These are phyloP conservation scores for Aurelia sp. DNA, from an alignment of 30 jellyfish, hydroid and myxozoan species.

Conservation along the genomic window DNA sequence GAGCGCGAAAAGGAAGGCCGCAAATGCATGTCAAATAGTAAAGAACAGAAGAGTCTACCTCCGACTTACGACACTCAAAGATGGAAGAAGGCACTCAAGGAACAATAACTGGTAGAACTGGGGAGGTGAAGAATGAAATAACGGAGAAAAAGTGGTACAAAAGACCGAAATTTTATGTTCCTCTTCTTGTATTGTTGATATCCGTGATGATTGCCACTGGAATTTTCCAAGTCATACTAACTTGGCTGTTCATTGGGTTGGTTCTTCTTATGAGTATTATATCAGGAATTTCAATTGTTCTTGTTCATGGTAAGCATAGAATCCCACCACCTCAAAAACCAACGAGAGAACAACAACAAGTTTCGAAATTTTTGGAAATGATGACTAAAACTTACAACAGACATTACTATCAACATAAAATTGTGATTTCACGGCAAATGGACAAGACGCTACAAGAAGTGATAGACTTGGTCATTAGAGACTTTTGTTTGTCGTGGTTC, in stretches of 20 bases:
- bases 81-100: no score
- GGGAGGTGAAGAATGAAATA: no score
- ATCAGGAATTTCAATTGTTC: conserved; percentile 91
- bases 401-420: conserved; percentile 77
- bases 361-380: conserved; percentile 66
- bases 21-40: no score
- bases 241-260: conserved; percentile 69
- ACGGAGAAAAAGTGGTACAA: neutral
- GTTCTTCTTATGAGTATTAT: conserved; percentile 73
- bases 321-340: conserved; percentile 94
- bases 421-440: conserved; percentile 89
- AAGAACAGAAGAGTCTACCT: no score
- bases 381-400: conserved; percentile 83
- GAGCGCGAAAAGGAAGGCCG: no score
- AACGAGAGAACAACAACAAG: conserved; percentile 77
- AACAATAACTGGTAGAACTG: no score
- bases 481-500: conserved; percentile 95
- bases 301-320: conserved; percentile 91
- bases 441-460: conserved; percentile 92
- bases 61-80: no score
- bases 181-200: conserved; percentile 18
- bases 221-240: conserved; percentile 55
- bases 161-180: conserved; percentile 56
- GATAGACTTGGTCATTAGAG: conserved; percentile 86
- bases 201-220: conserved; percentile 74